Base-by-base conservation (phyloP, 2,797 vertebrate species). In the Pipistrellus pygmaeus region DNA sequence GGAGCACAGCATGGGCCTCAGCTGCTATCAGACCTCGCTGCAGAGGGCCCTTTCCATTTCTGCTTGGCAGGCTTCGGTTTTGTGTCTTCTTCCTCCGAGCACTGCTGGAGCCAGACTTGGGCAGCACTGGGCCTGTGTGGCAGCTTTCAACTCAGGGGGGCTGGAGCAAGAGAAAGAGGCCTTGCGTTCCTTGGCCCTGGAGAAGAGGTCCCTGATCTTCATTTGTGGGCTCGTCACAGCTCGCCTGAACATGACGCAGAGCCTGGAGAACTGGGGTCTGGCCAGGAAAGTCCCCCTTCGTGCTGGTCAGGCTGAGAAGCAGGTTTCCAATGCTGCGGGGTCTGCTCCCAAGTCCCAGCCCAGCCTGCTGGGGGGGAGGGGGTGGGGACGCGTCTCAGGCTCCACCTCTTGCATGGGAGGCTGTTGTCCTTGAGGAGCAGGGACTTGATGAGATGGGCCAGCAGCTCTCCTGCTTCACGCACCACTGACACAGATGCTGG, bases 391-490 rank as follows among this genome's bases (percentile, higher is more conserved):
- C 6, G 38, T 41, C 38, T 41, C 11, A 99, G 98, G 97, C 99
- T 99, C 96, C 99, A 99, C 73, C 99, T 98, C 87, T 99, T 99
- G 0, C 99, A 98, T 0, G 99, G 99, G 62, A 99, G 99, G 98
- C 99, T 99, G 98, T 99, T 99, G 98, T 99, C 99, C 98, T 99
- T 99, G 98, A 99, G 99, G 21, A 99, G 99, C 97, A 99, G 98
- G 0, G 99, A 98, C 76, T 99, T 99, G 98, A 99, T 99, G 97
- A 99, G 99, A 71, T 99, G 99, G 0, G 98, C 99, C 95, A 99
- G 98, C 0, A 98, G 98, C 97, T 99, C 99, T 99, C 99, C 0
- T 99, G 98, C 32, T 99, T 99, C 92, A 99, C 98, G 23, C 99
- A 99, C 99, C 99, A 99, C 98, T 99, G 99, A 9, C 99, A 98